Percentiles rank a stretch among this genome's conserved stretches.
These are phyloP conservation scores for Geodia barretti DNA, from an alignment of 37 sponge, comb jelly and placozoan genomes.

Conservation along the genomic window DNA sequence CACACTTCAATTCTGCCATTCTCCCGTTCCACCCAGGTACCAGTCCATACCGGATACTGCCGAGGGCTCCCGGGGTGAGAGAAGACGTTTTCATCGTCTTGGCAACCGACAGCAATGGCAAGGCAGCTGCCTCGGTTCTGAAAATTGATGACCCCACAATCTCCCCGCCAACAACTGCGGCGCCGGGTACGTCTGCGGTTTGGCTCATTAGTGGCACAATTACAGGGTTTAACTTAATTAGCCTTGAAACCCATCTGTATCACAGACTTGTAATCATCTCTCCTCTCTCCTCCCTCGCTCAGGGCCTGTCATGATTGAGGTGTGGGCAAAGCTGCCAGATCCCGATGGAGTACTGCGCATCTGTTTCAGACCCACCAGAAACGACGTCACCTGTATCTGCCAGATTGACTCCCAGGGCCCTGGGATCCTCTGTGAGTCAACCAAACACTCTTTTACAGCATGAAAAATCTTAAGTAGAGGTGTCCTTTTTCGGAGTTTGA, in stretches of 20 bases:
- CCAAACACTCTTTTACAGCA: too few relatives aligned
- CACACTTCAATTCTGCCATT: neutral
- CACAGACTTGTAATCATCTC: too few relatives aligned
- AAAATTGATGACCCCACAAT: slow-evolving; percentile 3
- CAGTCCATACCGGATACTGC: slow-evolving; percentile 3
- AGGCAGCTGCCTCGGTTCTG: neutral
- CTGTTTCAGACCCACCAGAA: slow-evolving; percentile 26
- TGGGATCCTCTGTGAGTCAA: neutral
- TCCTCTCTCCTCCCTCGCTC: neutral
- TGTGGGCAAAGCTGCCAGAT: slow-evolving; percentile 19
- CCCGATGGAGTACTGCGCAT: slow-evolving; percentile 25
- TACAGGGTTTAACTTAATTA: too few relatives aligned
- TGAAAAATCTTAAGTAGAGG: too few relatives aligned
- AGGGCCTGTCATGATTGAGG: slow-evolving; percentile 37
- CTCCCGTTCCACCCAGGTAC: slow-evolving; percentile 8
- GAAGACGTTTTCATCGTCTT: slow-evolving; percentile 10
- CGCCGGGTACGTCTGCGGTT: neutral
- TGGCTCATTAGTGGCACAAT: too few relatives aligned
- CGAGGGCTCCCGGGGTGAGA: neutral
- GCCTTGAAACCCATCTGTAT: too few relatives aligned
- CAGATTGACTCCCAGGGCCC: neutral
- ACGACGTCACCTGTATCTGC: slow-evolving; percentile 22
- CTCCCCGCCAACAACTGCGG: neutral
- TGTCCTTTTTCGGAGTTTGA: too few relatives aligned
- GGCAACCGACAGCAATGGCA: slow-evolving; percentile 1